Evolutionary conservation across 1,140 invertebrate species (phyloP).

Genomic region (Philotrypesis tridentata): DNA sequence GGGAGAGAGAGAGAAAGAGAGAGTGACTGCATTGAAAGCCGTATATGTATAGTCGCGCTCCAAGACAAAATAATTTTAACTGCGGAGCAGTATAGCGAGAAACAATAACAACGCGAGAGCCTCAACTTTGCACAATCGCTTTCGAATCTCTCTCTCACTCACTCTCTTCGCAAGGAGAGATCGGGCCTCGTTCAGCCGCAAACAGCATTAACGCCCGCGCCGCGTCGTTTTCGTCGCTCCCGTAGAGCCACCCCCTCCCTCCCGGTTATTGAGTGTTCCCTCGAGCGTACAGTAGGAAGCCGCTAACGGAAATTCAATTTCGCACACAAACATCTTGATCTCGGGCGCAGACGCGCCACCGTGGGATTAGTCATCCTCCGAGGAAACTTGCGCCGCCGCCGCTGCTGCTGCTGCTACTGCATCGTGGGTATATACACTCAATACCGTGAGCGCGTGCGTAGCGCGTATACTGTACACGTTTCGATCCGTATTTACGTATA

Average conservation of each 20-base stretch:
- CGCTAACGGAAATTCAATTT: slow-evolving; percentile 52
- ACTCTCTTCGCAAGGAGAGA: too few relatives aligned
- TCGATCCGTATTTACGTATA: slow-evolving; percentile 64
- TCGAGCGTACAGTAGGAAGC: slow-evolving; percentile 39
- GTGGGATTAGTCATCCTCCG: slow-evolving; percentile 33
- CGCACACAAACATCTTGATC: slow-evolving; percentile 50
- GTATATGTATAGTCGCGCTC: too few relatives aligned
- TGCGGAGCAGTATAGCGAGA: not conserved
- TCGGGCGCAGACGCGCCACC: not conserved
- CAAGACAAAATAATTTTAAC: not conserved
- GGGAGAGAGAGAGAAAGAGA: too few relatives aligned
- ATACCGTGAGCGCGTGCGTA: not conserved
- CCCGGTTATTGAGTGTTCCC: slow-evolving; percentile 47
- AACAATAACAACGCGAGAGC: not conserved
- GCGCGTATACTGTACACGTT: slow-evolving; percentile 28
- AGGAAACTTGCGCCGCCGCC: slow-evolving; percentile 13
- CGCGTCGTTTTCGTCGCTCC: not conserved
- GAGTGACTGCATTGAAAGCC: too few relatives aligned
- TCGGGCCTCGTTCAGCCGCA: slow-evolving; percentile 13
- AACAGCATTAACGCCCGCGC: slow-evolving; percentile 32
- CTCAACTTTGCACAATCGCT: slow-evolving; percentile 24
- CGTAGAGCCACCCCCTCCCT: not conserved
- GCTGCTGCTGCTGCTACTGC: not conserved
- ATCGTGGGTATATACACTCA: not conserved
- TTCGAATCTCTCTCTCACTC: not conserved